Conservation (phyloP, 2,888 invertebrate species). For the Schizotus pectinicornis region DNA sequence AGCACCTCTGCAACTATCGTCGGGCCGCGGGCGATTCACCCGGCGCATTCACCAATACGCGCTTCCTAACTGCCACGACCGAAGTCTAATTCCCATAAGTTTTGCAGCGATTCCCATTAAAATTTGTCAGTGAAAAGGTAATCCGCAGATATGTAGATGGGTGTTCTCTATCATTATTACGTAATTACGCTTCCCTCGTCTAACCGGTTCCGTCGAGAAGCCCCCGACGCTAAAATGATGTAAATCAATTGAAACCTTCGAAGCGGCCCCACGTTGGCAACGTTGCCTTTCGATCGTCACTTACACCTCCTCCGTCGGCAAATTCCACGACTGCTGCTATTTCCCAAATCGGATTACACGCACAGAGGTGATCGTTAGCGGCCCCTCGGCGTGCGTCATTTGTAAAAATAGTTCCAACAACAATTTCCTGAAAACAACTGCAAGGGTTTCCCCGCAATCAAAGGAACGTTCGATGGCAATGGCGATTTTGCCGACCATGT, state of each 20-base stretch:
- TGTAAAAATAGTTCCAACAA: constrained; percentile 14
- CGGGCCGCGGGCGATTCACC: too few species aligned
- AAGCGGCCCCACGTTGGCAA: constrained; percentile 34
- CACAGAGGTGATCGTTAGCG: constrained; percentile 21
- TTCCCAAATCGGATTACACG: constrained; percentile 22
- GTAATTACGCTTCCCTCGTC: not conserved
- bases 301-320: constrained; percentile 2
- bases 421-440: constrained; percentile 23
- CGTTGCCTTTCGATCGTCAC: too few species aligned
- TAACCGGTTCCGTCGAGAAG: constrained; percentile 12
- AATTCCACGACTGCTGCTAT: constrained; percentile 18
- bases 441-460: constrained; percentile 16
- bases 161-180: not conserved
- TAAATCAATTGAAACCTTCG: constrained; percentile 52
- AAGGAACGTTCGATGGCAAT: constrained; percentile 6
- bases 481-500: not conserved
- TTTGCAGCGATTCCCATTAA: too few species aligned
- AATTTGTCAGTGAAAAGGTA: too few species aligned
- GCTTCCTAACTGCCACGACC: too few species aligned
- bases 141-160: too few species aligned
- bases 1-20: too few species aligned
- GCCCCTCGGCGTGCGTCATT: constrained; percentile 10
- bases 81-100: too few species aligned
- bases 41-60: too few species aligned
- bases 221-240: constrained; percentile 42